These are phyloP conservation scores for Tapirus terrestris DNA, from an alignment of 2,113 vertebrate genomes.

Conservation along the genomic window DNA sequence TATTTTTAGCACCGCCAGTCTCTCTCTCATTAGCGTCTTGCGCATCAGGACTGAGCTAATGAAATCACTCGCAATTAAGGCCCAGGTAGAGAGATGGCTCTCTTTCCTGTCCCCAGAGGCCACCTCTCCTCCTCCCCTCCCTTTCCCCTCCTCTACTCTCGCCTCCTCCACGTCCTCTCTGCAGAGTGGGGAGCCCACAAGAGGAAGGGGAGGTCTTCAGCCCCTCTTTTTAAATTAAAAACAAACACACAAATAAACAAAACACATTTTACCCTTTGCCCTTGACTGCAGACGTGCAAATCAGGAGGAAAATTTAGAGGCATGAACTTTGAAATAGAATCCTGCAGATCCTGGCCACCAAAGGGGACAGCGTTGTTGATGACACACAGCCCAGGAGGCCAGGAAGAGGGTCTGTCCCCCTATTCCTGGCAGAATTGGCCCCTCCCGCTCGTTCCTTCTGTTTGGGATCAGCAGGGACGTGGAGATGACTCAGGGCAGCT, in stretches of 20 bases:
- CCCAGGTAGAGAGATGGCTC: conserved; percentile 78
- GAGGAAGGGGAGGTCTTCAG: neutral
- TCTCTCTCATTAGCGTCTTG: conserved; percentile 43
- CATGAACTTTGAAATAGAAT: neutral
- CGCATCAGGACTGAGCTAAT: conserved; percentile 75
- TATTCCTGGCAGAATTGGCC: neutral
- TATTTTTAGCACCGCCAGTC: conserved; percentile 58
- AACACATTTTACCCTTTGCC: neutral
- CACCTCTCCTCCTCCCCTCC: neutral
- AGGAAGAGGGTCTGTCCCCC: too few species aligned
- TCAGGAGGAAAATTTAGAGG: neutral
- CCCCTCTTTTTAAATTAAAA: neutral
- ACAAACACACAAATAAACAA: neutral
- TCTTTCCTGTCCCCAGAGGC: conserved; percentile 68
- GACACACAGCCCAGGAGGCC: neutral
- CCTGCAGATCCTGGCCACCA: neutral
- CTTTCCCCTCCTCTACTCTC: neutral
- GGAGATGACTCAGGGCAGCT: neutral
- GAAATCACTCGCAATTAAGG: conserved; percentile 82
- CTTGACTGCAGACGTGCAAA: neutral
- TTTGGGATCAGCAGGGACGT: neutral
- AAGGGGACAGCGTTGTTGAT: too few species aligned
- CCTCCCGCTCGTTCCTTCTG: neutral
- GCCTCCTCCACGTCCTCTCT: neutral
- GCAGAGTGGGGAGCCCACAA: rapidly evolving